Conservation (phyloP, 2,113 vertebrate genomes). For the Xenopus borealis region DNA sequence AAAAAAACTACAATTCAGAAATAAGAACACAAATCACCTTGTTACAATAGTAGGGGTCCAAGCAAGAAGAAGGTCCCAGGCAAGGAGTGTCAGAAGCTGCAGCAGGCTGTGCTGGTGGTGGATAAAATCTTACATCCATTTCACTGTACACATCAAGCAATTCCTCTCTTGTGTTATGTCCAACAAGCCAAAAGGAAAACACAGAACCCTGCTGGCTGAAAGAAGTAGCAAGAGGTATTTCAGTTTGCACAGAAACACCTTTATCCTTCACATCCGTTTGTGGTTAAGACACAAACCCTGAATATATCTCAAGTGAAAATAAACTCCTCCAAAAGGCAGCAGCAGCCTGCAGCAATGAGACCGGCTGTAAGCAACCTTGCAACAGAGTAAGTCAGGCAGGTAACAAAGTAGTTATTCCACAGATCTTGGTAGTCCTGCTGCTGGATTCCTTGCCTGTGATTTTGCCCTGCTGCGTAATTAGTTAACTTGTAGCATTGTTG, state of each 20-base stretch:
- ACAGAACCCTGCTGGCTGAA: constrained; percentile 51
- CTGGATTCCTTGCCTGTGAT: neutral
- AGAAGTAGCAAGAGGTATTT: constrained; percentile 63
- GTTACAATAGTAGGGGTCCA: constrained; percentile 88
- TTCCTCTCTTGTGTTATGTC: constrained; percentile 49
- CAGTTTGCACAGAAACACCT: constrained; percentile 62
- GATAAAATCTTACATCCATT: constrained; percentile 98
- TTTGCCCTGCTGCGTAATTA: neutral
- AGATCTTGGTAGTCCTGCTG: neutral
- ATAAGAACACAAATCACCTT: constrained; percentile 76
- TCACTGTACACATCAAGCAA: constrained; percentile 84
- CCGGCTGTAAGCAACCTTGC: constrained; percentile 47
- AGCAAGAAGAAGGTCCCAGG: constrained; percentile 86
- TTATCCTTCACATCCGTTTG: constrained; percentile 77
- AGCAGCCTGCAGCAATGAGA: constrained; percentile 52
- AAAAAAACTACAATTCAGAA: neutral
- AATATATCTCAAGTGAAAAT: constrained; percentile 20
- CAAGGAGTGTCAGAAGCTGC: constrained; percentile 81
- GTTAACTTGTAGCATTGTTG: constrained; percentile 11
- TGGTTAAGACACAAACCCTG: constrained; percentile 58
- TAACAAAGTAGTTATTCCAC: constrained; percentile 15
- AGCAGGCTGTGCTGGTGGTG: constrained; percentile 75
- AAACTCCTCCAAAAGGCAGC: constrained; percentile 63
- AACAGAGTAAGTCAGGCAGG: constrained; percentile 7
- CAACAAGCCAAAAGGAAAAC: constrained; percentile 31